Conservation (phyloP, 2,113 vertebrate genomes). For the Patagioenas fasciata region DNA sequence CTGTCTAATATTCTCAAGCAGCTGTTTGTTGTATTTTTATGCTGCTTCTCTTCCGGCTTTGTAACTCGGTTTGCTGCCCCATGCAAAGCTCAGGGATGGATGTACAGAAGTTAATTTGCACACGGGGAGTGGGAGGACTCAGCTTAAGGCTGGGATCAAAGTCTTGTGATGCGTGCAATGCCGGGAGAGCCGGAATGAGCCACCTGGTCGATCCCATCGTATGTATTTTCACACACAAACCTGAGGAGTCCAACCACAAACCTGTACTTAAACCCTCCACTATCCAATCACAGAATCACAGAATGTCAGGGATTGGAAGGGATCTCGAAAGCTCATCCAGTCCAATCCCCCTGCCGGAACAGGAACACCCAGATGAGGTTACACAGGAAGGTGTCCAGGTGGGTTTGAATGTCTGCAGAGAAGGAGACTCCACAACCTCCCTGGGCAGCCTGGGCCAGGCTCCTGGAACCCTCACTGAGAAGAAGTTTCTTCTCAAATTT, state of each 20-base stretch:
- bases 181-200: background rate
- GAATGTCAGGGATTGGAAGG: no score
- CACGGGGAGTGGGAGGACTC: background rate
- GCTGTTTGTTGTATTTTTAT: background rate
- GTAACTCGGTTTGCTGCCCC: background rate
- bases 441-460: no score
- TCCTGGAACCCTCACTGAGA: no score
- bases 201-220: accelerated
- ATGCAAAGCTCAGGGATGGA: background rate
- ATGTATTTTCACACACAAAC: accelerated
- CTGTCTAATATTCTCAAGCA: background rate
- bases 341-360: no score
- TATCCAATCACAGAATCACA: background rate
- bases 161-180: accelerated
- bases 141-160: background rate
- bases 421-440: no score
- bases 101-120: background rate
- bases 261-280: background rate
- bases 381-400: no score
- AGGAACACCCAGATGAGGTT: no score
- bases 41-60: background rate
- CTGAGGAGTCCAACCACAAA: background rate
- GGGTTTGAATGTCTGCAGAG: no score
- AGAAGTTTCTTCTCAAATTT: no score
- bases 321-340: no score